These are phyloP conservation scores for Nematostella vectensis DNA, from an alignment of 92 coral and sea anemone species.

Conservation along the genomic window DNA sequence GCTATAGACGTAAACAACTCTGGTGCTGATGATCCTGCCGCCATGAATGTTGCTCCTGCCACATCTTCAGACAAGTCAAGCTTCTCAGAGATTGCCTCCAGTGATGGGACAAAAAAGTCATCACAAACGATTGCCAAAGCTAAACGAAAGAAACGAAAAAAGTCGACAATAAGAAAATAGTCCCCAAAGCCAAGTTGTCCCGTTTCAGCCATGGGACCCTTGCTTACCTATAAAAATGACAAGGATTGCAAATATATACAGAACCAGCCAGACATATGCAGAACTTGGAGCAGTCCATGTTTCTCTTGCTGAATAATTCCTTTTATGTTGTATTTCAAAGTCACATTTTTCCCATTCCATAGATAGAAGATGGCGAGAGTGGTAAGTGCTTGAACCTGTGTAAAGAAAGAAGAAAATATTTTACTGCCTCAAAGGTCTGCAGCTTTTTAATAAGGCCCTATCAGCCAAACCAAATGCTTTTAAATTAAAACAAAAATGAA, in stretches of 20 bases:
- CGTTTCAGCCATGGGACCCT: too few species aligned
- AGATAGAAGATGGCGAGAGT: slow-evolving; percentile 71
- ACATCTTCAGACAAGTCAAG: slow-evolving; percentile 95
- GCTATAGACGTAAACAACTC: slow-evolving; percentile 96
- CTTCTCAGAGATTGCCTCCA: slow-evolving; percentile 98
- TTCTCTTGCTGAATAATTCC: slow-evolving; percentile 75
- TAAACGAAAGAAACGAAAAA: slow-evolving; percentile 10
- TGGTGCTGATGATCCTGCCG: slow-evolving; percentile 99
- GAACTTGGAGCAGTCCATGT: slow-evolving; percentile 55
- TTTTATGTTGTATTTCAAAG: slow-evolving; percentile 68
- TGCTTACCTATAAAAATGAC: slow-evolving; percentile 85
- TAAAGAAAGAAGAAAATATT: not conserved
- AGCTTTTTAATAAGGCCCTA: too few species aligned
- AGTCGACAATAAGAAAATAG: too few species aligned
- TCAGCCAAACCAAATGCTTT: too few species aligned
- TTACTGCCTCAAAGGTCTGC: too few species aligned
- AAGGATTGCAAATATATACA: slow-evolving; percentile 63
- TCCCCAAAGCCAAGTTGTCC: too few species aligned
- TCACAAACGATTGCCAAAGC: slow-evolving; percentile 97
- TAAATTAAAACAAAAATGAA: too few species aligned
- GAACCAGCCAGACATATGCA: slow-evolving; percentile 80
- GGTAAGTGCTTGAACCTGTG: slow-evolving; percentile 9
- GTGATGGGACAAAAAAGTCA: slow-evolving; percentile 95
- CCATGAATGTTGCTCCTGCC: slow-evolving; percentile 99
- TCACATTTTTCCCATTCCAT: slow-evolving; percentile 96